Conservation (phyloP, 2,888 invertebrate species). For the Mongoloraphidia duomilia region DNA sequence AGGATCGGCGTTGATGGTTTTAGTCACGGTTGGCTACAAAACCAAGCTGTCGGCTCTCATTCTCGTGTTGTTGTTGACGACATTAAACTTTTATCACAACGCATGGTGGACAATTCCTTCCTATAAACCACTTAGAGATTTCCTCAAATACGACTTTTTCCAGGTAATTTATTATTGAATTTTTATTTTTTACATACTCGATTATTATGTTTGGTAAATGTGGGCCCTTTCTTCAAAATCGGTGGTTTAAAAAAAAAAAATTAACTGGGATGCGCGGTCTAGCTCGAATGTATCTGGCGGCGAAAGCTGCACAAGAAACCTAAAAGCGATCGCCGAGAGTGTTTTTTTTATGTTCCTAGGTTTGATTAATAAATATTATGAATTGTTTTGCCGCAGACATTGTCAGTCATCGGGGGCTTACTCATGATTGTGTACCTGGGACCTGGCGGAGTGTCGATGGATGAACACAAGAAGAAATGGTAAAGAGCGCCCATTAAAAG, state of each 20-base stretch:
- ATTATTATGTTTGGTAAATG: no score
- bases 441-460: conserved; percentile 98
- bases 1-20: conserved; percentile 86
- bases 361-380: conserved; percentile 1
- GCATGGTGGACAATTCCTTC: conserved; percentile 96
- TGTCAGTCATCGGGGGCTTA: conserved; percentile 96
- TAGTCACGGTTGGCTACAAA: conserved; percentile 95
- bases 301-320: no score
- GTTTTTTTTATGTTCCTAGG: background rate
- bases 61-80: conserved; percentile 74
- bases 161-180: conserved; percentile 48
- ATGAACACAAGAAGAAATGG: conserved; percentile 99
- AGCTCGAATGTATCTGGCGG: no score
- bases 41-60: conserved; percentile 94
- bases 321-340: background rate
- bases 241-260: background rate
- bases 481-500: conserved; percentile 29
- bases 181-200: no score
- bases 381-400: conserved; percentile 65
- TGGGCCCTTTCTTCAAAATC: background rate
- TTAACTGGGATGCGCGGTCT: no score
- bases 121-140: conserved; percentile 93
- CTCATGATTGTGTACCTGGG: conserved; percentile 96
- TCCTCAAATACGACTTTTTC: conserved; percentile 99
- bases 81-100: conserved; percentile 93